Conservation (phyloP, 2,113 vertebrate genomes). For the Stigmatopora nigra region DNA sequence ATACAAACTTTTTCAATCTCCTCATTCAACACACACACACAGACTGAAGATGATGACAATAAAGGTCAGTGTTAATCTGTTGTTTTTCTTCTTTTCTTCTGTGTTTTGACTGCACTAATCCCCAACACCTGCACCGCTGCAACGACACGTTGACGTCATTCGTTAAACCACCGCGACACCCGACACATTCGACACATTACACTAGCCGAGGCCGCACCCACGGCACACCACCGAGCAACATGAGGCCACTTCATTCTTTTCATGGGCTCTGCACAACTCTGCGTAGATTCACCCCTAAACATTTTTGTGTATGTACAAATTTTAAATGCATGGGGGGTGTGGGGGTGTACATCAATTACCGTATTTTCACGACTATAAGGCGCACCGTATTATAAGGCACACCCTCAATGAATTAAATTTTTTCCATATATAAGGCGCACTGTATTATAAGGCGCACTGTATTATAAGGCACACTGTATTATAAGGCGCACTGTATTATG, state of each 20-base stretch:
- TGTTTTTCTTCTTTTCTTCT: not conserved
- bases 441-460: too few species aligned
- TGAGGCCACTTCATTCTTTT: too few species aligned
- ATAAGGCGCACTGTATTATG: too few species aligned
- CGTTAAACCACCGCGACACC: not conserved
- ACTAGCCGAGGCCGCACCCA: not conserved
- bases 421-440: too few species aligned
- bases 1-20: not conserved
- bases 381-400: too few species aligned
- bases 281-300: not conserved
- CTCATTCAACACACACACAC: not conserved
- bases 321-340: too few species aligned
- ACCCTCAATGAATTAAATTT: too few species aligned
- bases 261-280: not conserved
- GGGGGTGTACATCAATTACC: too few species aligned
- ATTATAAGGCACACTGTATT: too few species aligned
- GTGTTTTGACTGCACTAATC: constrained; percentile 4
- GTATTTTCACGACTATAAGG: too few species aligned
- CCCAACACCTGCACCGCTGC: not conserved
- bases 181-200: not conserved
- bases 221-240: not conserved
- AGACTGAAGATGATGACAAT: not conserved
- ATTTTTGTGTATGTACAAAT: too few species aligned
- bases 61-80: not conserved
- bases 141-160: not conserved